phyloP scores from a whole-genome alignment of 2,113 vertebrate species.

The Saguinus imperator region DNA sequence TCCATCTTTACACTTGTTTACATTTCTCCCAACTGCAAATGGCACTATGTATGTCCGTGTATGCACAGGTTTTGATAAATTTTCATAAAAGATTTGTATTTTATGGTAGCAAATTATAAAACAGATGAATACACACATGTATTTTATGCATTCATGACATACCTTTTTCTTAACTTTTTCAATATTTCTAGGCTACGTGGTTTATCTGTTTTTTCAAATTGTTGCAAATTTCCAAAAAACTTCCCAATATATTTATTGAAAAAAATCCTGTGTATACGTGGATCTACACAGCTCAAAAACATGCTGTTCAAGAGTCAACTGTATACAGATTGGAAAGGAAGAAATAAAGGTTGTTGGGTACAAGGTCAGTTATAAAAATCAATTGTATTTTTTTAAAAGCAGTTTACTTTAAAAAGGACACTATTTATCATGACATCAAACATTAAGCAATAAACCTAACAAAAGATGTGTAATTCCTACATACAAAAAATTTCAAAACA shows the following conservation, averaged over 20 bases:
- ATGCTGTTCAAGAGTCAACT: background rate
- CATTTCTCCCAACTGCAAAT: background rate
- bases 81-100: background rate
- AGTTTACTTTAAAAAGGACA: constrained; percentile 12
- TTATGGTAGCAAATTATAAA: background rate
- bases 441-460: background rate
- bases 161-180: background rate
- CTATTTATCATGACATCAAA: background rate
- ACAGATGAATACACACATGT: background rate
- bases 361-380: background rate
- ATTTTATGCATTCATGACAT: background rate
- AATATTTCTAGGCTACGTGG: background rate
- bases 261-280: background rate
- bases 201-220: background rate
- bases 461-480: background rate
- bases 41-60: background rate
- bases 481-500: background rate
- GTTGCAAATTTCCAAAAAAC: background rate
- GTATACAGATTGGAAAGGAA: background rate
- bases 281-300: background rate
- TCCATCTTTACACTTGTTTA: background rate
- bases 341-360: background rate
- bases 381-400: background rate
- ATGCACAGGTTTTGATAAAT: background rate
- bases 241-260: background rate